phyloP scores from a whole-genome alignment of 1,140 invertebrate species.

The Eufriesea mexicana region DNA sequence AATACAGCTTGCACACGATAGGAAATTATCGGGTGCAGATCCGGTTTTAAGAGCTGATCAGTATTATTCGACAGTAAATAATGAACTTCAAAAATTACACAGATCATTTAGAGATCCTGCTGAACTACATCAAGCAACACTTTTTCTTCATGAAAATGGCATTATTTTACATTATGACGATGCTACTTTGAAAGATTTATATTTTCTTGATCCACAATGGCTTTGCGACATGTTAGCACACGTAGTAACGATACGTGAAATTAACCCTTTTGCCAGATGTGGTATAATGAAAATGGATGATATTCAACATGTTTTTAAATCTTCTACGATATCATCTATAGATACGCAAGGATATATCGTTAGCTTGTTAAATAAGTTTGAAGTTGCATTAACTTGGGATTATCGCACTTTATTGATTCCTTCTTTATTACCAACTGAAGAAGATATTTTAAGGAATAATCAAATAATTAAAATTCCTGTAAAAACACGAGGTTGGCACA shows the following conservation, averaged over 20 bases:
- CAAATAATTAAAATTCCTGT: conserved; percentile 86
- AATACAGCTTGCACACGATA: conserved; percentile 89
- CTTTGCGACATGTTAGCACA: conserved; percentile 98
- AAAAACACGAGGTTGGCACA: conserved; percentile 87
- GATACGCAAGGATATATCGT: conserved; percentile 92
- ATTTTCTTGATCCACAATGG: conserved; percentile 99
- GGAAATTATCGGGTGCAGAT: conserved; percentile 86
- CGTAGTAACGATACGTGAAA: conserved; percentile 97
- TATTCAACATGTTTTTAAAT: conserved; percentile 96
- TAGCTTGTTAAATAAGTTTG: conserved; percentile 97
- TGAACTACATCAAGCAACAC: conserved; percentile 96
- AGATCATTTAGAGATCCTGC: conserved; percentile 92
- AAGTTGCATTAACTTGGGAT: conserved; percentile 98
- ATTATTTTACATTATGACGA: conserved; percentile 99
- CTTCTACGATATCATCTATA: conserved; percentile 82
- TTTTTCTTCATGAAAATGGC: conserved; percentile 99
- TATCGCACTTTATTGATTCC: conserved; percentile 95
- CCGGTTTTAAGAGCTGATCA: conserved; percentile 95
- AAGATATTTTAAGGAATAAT: conserved; percentile 83
- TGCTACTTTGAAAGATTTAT: conserved; percentile 95
- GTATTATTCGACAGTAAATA: conserved; percentile 89
- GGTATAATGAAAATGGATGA: conserved; percentile 97
- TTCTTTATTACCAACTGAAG: conserved; percentile 93
- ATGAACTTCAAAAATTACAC: conserved; percentile 87
- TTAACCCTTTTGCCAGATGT: conserved; percentile 96